Evolutionary conservation across 2,888 invertebrate genomes (phyloP).

Genomic region (Tolmerus cingulatus): DNA sequence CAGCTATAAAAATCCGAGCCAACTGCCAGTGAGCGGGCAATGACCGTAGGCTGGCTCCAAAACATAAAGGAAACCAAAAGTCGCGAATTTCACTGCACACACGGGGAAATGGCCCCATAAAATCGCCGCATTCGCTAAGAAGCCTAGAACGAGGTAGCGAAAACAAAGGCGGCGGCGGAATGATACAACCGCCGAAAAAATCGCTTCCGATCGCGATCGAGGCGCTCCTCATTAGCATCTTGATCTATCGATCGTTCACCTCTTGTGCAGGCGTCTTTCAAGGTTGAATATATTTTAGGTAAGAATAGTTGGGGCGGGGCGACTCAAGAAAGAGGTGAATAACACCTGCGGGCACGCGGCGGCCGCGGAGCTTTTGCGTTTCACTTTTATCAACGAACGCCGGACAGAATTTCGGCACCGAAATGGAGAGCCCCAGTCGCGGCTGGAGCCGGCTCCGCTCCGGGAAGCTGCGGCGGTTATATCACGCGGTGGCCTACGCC

Average conservation of each 20-base stretch:
- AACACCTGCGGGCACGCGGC: constrained; percentile 19
- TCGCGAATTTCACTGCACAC: neutral
- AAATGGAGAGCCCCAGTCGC: neutral
- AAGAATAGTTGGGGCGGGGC: constrained; percentile 30
- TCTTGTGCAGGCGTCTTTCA: constrained; percentile 13
- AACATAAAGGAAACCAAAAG: constrained; percentile 22
- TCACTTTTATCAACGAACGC: constrained; percentile 45
- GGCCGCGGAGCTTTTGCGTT: constrained; percentile 43
- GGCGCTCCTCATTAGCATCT: constrained; percentile 7
- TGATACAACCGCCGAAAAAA: neutral
- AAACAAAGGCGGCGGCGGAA: neutral
- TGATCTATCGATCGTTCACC: constrained; percentile 17
- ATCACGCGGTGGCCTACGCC: neutral
- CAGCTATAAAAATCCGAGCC: neutral
- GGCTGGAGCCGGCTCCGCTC: neutral
- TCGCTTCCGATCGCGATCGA: constrained; percentile 10
- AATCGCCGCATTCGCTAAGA: neutral
- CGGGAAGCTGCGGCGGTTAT: neutral
- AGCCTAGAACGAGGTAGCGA: neutral
- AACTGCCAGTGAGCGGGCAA: neutral
- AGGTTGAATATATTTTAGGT: constrained; percentile 24
- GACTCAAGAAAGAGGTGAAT: constrained; percentile 42
- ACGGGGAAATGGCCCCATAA: neutral
- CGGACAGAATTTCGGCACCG: constrained; percentile 21
- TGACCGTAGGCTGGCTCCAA: neutral